Evolutionary conservation across 2,797 vertebrate species (phyloP), one percentile per base, ranked within the genome.

Genomic region (Crocidura indochinensis): DNA sequence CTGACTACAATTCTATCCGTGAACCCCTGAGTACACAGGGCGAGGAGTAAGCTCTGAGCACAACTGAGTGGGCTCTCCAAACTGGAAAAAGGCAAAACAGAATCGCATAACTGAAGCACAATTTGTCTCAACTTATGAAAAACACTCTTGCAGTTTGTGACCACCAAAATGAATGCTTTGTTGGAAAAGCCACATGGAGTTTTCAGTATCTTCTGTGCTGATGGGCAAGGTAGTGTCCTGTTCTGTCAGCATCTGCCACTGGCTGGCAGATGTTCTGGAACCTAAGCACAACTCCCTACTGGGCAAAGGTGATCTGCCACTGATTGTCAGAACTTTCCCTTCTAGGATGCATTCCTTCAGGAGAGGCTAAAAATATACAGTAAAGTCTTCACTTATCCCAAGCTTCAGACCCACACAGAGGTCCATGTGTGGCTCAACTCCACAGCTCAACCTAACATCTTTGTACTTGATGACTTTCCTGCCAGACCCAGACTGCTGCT

Each of bases 281-380:
- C 83, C 80, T 27, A 69, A 85, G 69, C 88, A 27, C 80, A 91
- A 84, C 27, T 17, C 68, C 0, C 15, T 44, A 27, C 56, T 20
- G 22, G 49, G 56, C 51, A 62, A 64, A 80, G 69, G 87, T 31
- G 76, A 56, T 60, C 7, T 47, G 89, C 15, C 47, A 2, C 60
- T 56, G 56, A 3, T 17, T 78, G 64, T 72, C 67, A 75, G 87
- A 53, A 60, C 90, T 72, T 87, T 29, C 46, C 38, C 44, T 67
- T 12, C 10, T 47, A 76, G 75, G 71, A 44, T 53, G 75, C 24
- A 2, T 67, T 86, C 51, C 24, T 29, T 85, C 78, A 65, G 56
- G 79, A 56, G 38, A 81, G 65, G 83, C 22, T 87, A 38, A 87
- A 91, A 87, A 49, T 60, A 71, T 38, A 10, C 67, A 76, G 56